Base-by-base conservation (phyloP, 2,888 invertebrate species). In the Masnerella sp. region DNA sequence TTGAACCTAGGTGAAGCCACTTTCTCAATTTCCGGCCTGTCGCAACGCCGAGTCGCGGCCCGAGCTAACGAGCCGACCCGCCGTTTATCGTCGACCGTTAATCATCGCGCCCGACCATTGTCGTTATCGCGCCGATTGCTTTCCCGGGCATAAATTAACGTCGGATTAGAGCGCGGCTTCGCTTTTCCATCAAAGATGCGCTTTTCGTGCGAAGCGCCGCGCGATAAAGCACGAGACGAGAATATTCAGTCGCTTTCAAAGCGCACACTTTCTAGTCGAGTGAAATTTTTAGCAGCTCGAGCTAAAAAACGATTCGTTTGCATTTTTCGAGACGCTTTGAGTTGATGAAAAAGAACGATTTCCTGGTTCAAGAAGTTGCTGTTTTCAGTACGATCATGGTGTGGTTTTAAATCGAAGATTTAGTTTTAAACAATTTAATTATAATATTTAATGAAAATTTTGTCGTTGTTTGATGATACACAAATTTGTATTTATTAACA, bases 1-100 rank as follows among this genome's bases (percentile, higher is more conserved):
- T 59, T 54, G 49, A 67, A 56, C 61, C 59, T 54, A 40, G 59
- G 42, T 52, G 71, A 65, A 72, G 65, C 56, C 40, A 62, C 67
- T 67, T 67, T 67, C 61, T 56, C 61, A 61, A 72, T 72, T 72
- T 72, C 72, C 67, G 67, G 67, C 28, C 54, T 67, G 72, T 30
- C 61, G 62, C 67, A 67, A 67, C 38, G 40, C 12, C 17, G 45
- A n/a, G n/a, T n/a, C n/a, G n/a, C n/a, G n/a, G n/a, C n/a, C n/a
- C n/a, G 43, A 54, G 28, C 52, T 38, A 54, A 43, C 36, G 58
- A 58, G 12, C 65, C 40, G 14, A 20, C 43, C 42, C n/a, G n/a
- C n/a, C n/a, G n/a, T 42, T 68, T 51, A 68, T 68, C 51, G 22
- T 42, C 36, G 15, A 34, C 7, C 49, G 20, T 51, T 67, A 25